Conservation (phyloP, 2,888 invertebrate species). For the Cosmopolites sordidus region DNA sequence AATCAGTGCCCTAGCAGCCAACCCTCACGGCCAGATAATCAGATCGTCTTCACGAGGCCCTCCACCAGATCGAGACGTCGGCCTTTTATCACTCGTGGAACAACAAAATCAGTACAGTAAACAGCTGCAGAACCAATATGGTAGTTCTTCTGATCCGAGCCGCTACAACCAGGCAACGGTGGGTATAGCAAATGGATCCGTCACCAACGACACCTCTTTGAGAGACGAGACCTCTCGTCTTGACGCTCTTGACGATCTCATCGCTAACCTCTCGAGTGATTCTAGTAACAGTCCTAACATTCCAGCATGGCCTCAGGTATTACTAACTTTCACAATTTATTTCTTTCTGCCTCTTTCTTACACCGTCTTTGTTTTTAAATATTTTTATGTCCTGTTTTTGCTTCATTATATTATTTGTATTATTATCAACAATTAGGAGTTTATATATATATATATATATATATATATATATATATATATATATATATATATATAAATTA, state of each 20-base stretch:
- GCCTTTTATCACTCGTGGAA: constrained; percentile 46
- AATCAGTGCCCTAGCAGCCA: constrained; percentile 42
- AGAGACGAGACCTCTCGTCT: constrained; percentile 40
- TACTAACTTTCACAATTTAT: constrained; percentile 34
- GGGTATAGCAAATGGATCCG: constrained; percentile 44
- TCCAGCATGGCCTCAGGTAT: constrained; percentile 53
- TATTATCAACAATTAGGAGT: too few species aligned
- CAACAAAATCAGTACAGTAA: constrained; percentile 31
- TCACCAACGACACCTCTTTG: constrained; percentile 29
- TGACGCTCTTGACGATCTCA: constrained; percentile 48
- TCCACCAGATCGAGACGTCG: constrained; percentile 36
- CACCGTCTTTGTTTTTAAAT: too few species aligned
- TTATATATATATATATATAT: too few species aligned
- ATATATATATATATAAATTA: too few species aligned
- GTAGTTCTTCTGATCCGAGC: constrained; percentile 24
- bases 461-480: too few species aligned
- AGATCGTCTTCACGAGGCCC: constrained; percentile 35
- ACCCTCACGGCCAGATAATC: constrained; percentile 43
- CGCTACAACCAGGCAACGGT: constrained; percentile 40
- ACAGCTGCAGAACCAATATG: constrained; percentile 27
- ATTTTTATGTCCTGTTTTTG: too few species aligned
- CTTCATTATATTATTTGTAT: too few species aligned
- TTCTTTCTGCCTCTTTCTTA: not conserved
- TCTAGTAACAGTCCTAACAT: constrained; percentile 47
- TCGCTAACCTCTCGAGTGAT: constrained; percentile 49